Conservation (phyloP, 2,888 invertebrate genomes). For the Troides helena region DNA sequence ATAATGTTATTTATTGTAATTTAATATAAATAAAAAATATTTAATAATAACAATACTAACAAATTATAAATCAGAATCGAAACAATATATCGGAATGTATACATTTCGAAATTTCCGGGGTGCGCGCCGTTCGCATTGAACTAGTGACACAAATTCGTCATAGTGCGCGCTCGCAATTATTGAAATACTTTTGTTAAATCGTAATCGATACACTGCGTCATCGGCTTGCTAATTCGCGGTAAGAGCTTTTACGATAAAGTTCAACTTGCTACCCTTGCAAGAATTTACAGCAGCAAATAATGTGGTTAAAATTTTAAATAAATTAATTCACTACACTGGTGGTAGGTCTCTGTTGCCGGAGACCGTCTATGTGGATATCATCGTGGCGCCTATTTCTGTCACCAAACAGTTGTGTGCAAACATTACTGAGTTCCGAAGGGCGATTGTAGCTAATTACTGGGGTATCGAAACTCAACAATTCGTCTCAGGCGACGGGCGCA, state of each 20-base stretch:
- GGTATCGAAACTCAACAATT: too few species aligned
- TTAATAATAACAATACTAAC: not conserved
- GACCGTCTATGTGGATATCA: too few species aligned
- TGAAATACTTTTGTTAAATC: slow-evolving; percentile 38
- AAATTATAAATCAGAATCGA: not conserved
- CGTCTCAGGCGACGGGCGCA: too few species aligned
- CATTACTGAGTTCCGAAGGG: too few species aligned
- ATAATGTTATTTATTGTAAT: too few species aligned
- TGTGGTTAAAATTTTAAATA: not conserved
- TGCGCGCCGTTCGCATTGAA: slow-evolving; percentile 46
- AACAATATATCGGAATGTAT: slow-evolving; percentile 1
- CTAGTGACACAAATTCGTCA: slow-evolving; percentile 50
- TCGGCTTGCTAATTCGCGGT: not conserved
- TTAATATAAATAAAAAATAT: too few species aligned
- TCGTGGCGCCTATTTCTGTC: too few species aligned
- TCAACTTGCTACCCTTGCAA: slow-evolving; percentile 10
- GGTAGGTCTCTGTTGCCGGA: too few species aligned
- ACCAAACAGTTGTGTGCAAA: too few species aligned
- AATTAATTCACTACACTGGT: not conserved
- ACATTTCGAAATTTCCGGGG: slow-evolving; percentile 20
- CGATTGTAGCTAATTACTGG: too few species aligned
- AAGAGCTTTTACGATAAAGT: not conserved
- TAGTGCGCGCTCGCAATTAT: slow-evolving; percentile 41
- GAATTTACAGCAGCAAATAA: slow-evolving; percentile 5
- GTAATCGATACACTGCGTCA: slow-evolving; percentile 21